Evolutionary conservation across 2,888 invertebrate genomes (phyloP), one percentile per base, ranked within the genome.

Genomic region (Aromia moschata): DNA sequence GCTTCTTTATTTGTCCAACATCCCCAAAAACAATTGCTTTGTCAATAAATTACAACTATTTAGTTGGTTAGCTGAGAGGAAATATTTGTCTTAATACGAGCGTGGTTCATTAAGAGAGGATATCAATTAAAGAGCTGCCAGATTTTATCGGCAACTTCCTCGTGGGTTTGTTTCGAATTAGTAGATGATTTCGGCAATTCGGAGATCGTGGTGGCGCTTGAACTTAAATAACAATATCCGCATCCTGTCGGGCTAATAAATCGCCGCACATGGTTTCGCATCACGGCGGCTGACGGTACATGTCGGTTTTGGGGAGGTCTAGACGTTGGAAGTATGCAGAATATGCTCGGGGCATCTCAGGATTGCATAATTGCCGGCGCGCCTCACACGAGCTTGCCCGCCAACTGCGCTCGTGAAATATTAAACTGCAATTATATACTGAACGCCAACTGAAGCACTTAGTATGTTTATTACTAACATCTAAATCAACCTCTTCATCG

Each of bases 221-320:
- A 36, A 58, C 56, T 58, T 59, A 65, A 65, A 60, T 58, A 60
- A 65, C 58, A 57, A 65, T 65, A 65, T 65, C 65, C 65, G 65
- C 47, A 65, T 65, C 65, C 65, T 65, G 65, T 60, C 58, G 49
- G 41, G 46, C 49, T 38, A 49, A 49, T 49, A 49, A 38, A 31
- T 30, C 10, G n/a, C 16, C 52, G 41, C 63, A 64, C 57, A 45
- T 64, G 64, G 58, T 60, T 16, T 49, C 51, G 37, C 12, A 20
- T 56, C 51, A 16, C 20, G 31, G 36, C 40, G 36, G 51, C 55
- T 45, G 45, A 56, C 46, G 38, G 54, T 43, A 40, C 4, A n/a
- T n/a, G 14, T 30, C 40, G 43, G 16, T 36, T 37, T 33, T 49
- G 45, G 57, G 58, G 60, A 58, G 57, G 60, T 64, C 55, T 57